Evolutionary conservation across 2,888 invertebrate species (phyloP).

Genomic region (Blastobasis adustella): DNA sequence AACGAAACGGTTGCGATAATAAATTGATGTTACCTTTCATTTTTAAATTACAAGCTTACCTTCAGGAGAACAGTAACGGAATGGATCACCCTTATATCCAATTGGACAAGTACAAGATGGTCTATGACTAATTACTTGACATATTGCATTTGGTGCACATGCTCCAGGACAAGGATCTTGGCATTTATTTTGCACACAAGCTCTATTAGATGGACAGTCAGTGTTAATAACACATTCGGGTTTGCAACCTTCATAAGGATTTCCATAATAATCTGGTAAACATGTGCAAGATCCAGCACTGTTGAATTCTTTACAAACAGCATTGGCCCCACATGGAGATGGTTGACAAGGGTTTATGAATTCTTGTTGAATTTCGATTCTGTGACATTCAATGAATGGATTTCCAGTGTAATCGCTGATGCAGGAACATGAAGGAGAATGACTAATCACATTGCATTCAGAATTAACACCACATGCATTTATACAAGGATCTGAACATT

Average conservation of each 20-base stretch:
- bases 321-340: conserved; percentile 80
- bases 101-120: conserved; percentile 79
- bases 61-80: conserved; percentile 74
- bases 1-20: not conserved
- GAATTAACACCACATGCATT: conserved; percentile 82
- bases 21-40: not conserved
- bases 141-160: conserved; percentile 84
- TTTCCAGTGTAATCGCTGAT: conserved; percentile 80
- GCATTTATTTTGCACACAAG: conserved; percentile 84
- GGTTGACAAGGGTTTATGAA: conserved; percentile 73
- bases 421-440: conserved; percentile 83
- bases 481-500: conserved; percentile 84
- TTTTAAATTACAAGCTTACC: conserved; percentile 61
- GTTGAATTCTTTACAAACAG: conserved; percentile 76
- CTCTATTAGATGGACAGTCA: conserved; percentile 80
- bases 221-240: conserved; percentile 83
- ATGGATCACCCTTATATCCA: conserved; percentile 85
- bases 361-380: conserved; percentile 48
- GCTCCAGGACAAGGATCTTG: conserved; percentile 85
- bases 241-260: conserved; percentile 84
- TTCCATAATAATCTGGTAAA: conserved; percentile 80
- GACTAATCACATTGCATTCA: conserved; percentile 84
- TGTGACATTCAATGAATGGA: conserved; percentile 81
- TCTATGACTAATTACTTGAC: conserved; percentile 82
- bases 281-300: conserved; percentile 81